Conservation (phyloP, 1,140 invertebrate genomes). For the Thrips palmi region DNA sequence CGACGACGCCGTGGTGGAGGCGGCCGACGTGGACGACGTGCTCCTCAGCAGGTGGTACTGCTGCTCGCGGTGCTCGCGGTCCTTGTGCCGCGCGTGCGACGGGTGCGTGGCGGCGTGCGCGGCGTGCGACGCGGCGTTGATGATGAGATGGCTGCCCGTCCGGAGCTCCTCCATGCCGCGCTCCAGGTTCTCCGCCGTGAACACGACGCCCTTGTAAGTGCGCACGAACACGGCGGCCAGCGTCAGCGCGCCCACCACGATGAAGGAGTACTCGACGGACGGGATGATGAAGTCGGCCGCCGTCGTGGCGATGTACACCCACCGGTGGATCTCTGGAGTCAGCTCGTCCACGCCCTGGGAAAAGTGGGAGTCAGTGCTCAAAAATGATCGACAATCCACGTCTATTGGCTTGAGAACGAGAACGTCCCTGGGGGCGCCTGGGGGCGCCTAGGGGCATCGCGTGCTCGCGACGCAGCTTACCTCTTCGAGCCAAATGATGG, state of each 20-base stretch:
- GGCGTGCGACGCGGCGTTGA: too few relatives aligned
- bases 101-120: too few relatives aligned
- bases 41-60: too few relatives aligned
- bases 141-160: slow-evolving; percentile 45
- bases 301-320: slow-evolving; percentile 58
- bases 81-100: too few relatives aligned
- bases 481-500: slow-evolving; percentile 76
- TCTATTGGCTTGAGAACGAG: too few relatives aligned
- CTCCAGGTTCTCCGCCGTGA: slow-evolving; percentile 52
- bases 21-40: too few relatives aligned
- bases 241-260: slow-evolving; percentile 40
- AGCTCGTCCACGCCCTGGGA: slow-evolving; percentile 58
- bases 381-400: too few relatives aligned
- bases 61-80: too few relatives aligned
- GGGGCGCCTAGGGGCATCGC: too few relatives aligned
- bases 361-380: slow-evolving; percentile 10
- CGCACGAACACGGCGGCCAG: slow-evolving; percentile 44
- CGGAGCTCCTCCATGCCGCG: slow-evolving; percentile 43
- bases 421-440: too few relatives aligned
- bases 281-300: slow-evolving; percentile 47
- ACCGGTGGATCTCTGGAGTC: slow-evolving; percentile 49
- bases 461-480: too few relatives aligned
- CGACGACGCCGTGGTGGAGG: too few relatives aligned
- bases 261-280: slow-evolving; percentile 46
- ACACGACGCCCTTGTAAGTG: slow-evolving; percentile 52